Percentiles rank a stretch among this genome's conserved stretches.
These are phyloP conservation scores for Parnassius mnemosyne DNA, from an alignment of 2,888 invertebrate species.

Conservation along the genomic window DNA sequence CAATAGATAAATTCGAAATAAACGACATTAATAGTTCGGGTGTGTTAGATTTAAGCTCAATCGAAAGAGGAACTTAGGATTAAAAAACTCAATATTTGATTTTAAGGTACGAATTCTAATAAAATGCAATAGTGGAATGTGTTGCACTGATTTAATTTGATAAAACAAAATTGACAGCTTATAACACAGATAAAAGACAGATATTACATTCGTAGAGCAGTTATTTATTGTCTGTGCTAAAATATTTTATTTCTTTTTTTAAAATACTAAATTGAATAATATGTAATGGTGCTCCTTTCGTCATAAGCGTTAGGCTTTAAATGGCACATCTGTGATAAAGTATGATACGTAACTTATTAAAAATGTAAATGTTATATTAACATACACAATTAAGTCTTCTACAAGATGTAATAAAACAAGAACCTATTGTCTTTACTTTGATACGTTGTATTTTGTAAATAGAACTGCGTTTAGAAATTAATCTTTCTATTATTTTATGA, in stretches of 20 bases:
- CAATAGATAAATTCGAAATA: too few species aligned
- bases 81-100: too few species aligned
- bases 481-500: neutral
- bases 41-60: too few species aligned
- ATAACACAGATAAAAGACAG: too few species aligned
- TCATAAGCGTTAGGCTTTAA: conserved; percentile 12
- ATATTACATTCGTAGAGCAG: too few species aligned
- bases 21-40: too few species aligned
- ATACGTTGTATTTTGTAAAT: neutral
- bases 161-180: too few species aligned
- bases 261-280: conserved; percentile 1
- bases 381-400: conserved; percentile 23
- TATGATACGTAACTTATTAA: conserved; percentile 17
- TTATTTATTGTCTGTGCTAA: neutral
- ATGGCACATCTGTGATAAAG: conserved; percentile 27
- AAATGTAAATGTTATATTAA: conserved; percentile 10
- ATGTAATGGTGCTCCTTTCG: conserved; percentile 20
- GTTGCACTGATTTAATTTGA: too few species aligned
- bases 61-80: too few species aligned
- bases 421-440: neutral
- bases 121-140: too few species aligned
- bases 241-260: neutral
- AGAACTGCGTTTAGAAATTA: neutral
- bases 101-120: too few species aligned
- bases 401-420: conserved; percentile 7